Base-by-base conservation (phyloP, 2,113 vertebrate genomes). In the Pholis gunnellus region DNA sequence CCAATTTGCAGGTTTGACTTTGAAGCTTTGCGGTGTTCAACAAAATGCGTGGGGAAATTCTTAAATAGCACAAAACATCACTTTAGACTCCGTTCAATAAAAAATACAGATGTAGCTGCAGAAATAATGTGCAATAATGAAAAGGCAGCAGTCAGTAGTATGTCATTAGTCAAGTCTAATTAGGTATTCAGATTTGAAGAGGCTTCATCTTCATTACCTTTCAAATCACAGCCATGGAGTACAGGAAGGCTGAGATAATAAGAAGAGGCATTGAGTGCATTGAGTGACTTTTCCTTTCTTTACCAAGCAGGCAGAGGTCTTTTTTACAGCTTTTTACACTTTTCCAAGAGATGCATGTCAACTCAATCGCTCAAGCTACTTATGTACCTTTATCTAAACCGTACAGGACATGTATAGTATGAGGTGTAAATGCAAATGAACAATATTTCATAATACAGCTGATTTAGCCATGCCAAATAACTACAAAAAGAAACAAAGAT, bases 121-220 rank as follows among this genome's bases (percentile, higher is more conserved):
- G 25, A 67, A 60, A 79, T 67, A 57, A 84, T 72, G 13, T 52
- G 38, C 48, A 14, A 52, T 59, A 65, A 72, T 79, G 60, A 85
- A 68, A 83, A 82, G 71, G 44, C 64, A 86, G 75, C 72, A 54
- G 69, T 65, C 78, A 64, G 71, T 52, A n/a, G 40, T 46, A 14
- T 82, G 9, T 48, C 52, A 22, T 68, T 42, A n/a, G 56, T 70
- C 67, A 9, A 60, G 70, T 64, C 75, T 88, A 86, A 88, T 75
- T 88, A 50, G 60, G 31, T 59, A 68, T 89, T 88, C 76, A 82
- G 48, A 87, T 61, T 25, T 44, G 59, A 91, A 74, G 54, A 87
- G 56, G 50, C 22, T 78, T 84, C 22, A 9, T 84, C 20, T 73
- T 87, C 10, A 4, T 84, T 68, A 61, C 63, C 17, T 77, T 88